A percentile compares a stretch with the other conserved stretches of the same genome.
These are phyloP conservation scores for Eumeta japonica DNA, from an alignment of 1,140 invertebrate genomes.

Conservation along the genomic window DNA sequence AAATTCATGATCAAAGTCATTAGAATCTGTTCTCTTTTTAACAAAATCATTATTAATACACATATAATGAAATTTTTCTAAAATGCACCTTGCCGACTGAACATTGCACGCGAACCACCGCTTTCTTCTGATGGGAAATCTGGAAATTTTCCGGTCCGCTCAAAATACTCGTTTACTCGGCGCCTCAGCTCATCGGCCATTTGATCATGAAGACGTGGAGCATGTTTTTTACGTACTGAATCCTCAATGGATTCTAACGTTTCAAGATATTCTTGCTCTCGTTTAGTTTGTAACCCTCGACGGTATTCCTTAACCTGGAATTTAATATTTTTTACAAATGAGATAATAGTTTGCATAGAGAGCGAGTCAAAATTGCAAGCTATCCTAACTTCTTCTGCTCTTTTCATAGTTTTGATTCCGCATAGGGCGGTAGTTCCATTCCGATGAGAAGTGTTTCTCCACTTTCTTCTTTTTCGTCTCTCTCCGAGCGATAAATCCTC, in stretches of 20 bases:
- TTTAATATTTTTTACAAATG: conserved; percentile 6
- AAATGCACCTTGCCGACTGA: conserved; percentile 67
- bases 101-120: conserved; percentile 81
- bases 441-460: too few relatives aligned
- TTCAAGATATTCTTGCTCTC: conserved; percentile 63
- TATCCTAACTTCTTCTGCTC: conserved; percentile 39
- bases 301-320: conserved; percentile 59
- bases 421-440: conserved; percentile 85
- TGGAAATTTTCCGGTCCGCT: conserved; percentile 83
- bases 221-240: conserved; percentile 61
- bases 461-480: conserved; percentile 67
- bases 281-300: conserved; percentile 62
- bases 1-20: neutral
- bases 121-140: conserved; percentile 88
- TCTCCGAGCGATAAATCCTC: conserved; percentile 70
- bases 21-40: conserved; percentile 21
- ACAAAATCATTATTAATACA: conserved; percentile 25
- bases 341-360: conserved; percentile 5
- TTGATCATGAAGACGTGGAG: conserved; percentile 72
- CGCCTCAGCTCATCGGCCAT: conserved; percentile 81
- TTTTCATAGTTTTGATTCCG: conserved; percentile 62
- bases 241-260: conserved; percentile 60
- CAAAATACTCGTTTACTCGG: conserved; percentile 79
- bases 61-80: conserved; percentile 4
- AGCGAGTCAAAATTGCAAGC: conserved; percentile 1